Evolutionary conservation across 2,888 invertebrate species (phyloP), one percentile per base, ranked within the genome.

Genomic region (Linnaemya vulpina): DNA sequence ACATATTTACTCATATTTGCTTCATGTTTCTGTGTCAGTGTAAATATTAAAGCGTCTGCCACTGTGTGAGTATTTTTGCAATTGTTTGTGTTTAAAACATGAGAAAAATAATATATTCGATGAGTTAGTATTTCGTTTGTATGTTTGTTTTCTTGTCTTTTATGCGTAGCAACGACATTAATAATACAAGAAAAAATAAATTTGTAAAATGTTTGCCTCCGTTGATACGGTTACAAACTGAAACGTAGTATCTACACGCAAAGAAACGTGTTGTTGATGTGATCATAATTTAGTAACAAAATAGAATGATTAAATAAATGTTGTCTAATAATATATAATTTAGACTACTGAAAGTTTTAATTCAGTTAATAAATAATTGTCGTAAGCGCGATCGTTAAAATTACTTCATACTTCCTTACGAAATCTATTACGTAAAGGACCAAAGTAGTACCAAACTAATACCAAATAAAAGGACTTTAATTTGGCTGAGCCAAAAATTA

Each of bases 31-130:
- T 62, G 68, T 15, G 15, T 38, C 3, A 38, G 58, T 40, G 3
- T 53, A 53, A 11, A 7, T 20, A 25, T 74, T 20, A 49, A 65
- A 65, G 22, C 20, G 25, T 78, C 17, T 71, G 43, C 11, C 9
- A 20, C 5, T 49, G 22, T 55, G 7, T 38, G n/a, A 30, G 58
- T 22, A 53, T 55, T 68, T 75, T 68, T 51, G 38, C 60, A 62
- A 63, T 74, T 80, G 79, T 38, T 65, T 79, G 53, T 46, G 13
- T 25, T 38, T 38, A 43, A 53, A 70, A 70, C 46, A 75, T 49
- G 49, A 55, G 53, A 63, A 51, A 25, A 38, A 63, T 38, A 53
- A 63, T 15, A 25, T 40, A 22, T 49, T 15, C 25, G 43, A 46
- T 30, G 11, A 51, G 8, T 30, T n/a, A 30, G 30, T 20, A 51